Evolutionary conservation across 2,888 invertebrate species (phyloP), one percentile per base, ranked within the genome.

Genomic region (Acronicta psi): DNA sequence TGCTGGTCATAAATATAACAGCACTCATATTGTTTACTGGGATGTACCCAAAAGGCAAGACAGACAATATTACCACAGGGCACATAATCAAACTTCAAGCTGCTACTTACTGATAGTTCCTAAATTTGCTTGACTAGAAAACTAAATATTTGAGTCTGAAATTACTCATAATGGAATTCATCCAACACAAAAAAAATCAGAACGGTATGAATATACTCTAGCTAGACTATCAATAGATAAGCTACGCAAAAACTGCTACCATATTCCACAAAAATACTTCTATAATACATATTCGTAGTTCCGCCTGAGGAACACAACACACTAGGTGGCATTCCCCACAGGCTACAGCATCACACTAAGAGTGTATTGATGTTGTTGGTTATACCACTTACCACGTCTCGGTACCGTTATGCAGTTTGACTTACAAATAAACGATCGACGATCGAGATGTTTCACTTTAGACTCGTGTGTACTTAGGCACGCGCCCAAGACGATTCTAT

Each of bases 321-420:
- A 76, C 86, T 88, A 89, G 91, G 91, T 91, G 90, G 91, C 84
- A 84, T 83, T 81, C 84, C 80, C 80, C 76, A 70, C 81, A 80
- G 75, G 75, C 80, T 75, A 70, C 81, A 80, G 76, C 75, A 77
- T 66, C 75, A 69, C 76, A 78, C 82, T 86, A 87, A 89, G 85
- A 89, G 90, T 86, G 81, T 86, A 88, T 89, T 87, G 87, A 87
- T 90, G 86, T 85, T 91, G 89, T 92, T 91, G 84, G 87, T 80
- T 83, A 81, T 86, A 85, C 82, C 90, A 92, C 91, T 92, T 92
- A 89, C 86, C 87, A 84, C 77, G 75, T 80, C 79, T 79, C 80
- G 69, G 73, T 70, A 78, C 91, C 88, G 90, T 89, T 90, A 90
- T 85, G 80, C 83, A 85, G 87, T 88, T 89, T 88, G 87, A 87